phyloP scores from a whole-genome alignment of 2,797 vertebrate genomes.

The Corythornis leucogaster region DNA sequence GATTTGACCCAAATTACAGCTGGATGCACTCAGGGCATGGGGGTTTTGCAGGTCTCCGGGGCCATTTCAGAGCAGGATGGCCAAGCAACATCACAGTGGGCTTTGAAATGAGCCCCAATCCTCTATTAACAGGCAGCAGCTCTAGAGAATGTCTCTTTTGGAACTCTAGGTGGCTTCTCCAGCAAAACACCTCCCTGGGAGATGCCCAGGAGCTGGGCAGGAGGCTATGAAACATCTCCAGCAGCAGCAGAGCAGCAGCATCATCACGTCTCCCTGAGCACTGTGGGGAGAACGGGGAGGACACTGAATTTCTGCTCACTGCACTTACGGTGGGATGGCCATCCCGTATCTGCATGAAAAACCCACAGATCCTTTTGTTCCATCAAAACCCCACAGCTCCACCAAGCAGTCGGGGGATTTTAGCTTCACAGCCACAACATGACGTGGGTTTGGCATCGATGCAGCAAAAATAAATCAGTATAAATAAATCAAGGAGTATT shows the following conservation, averaged over 20 bases:
- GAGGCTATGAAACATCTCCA: background rate
- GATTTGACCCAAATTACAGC: background rate
- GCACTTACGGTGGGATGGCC: background rate
- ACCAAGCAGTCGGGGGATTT: fast-evolving
- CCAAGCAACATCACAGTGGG: background rate
- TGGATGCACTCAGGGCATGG: fast-evolving
- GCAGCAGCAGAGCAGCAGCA: fast-evolving
- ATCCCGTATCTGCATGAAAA: background rate
- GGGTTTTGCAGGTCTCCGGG: background rate
- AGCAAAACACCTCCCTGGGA: background rate
- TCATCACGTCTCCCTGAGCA: fast-evolving
- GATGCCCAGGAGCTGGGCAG: background rate
- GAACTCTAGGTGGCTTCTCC: background rate
- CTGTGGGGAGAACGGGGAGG: fast-evolving
- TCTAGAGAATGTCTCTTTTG: background rate
- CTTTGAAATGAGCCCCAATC: background rate
- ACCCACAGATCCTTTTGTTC: too few species aligned
- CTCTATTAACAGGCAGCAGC: background rate
- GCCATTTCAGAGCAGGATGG: fast-evolving
- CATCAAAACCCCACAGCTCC: background rate
- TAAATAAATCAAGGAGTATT: background rate
- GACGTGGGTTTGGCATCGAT: fast-evolving
- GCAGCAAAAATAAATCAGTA: too few species aligned
- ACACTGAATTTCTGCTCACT: fast-evolving
- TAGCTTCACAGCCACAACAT: fast-evolving